Evolutionary conservation across 2,113 vertebrate species (phyloP), one percentile per base, ranked within the genome.

Genomic region (Speoplatyrhinus poulsoni): DNA sequence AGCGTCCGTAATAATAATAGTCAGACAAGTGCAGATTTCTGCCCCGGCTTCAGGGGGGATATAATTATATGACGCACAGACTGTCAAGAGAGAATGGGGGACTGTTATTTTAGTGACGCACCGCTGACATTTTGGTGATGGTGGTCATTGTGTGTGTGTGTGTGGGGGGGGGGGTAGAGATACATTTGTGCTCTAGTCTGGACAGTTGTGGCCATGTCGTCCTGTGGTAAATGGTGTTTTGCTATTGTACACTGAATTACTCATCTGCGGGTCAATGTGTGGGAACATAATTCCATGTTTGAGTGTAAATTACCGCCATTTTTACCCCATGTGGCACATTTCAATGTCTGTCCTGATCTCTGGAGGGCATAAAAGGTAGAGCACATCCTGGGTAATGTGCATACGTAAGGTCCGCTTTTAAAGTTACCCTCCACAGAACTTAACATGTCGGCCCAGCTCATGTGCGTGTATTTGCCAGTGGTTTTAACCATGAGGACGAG

Each of bases 21-120:
- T 81, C 73, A 76, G 82, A 86, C 81, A 81, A 87, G 87, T 87
- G 88, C 85, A 86, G 85, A 91, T 90, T 90, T 90, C 86, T 55
- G 82, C 78, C 73, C 78, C 77, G 82, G 85, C 86, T 89, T 89
- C 83, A 81, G 85, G 85, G 86, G 90, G 88, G 76, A 83, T 80
- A 54, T 88, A 86, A 92, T 92, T 89, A 90, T 78, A 87, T 80
- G 85, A 71, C 79, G 85, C 85, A 86, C 88, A 72, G 75, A 54
- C 82, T 88, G 84, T 85, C 85, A 79, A 82, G 73, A 72, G 81
- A 80, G 76, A 70, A 17, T 47, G 81, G 82, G 77, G 85, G 90
- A 75, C 71, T 61, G 84, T 82, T 26, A 77, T 88, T 88, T 91
- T 90, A 86, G 83, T 76, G 86, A 81, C 68, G 75, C 82, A 73